These are phyloP conservation scores for Argyrosomus japonicus DNA, from an alignment of 2,113 vertebrate species.

Conservation along the genomic window DNA sequence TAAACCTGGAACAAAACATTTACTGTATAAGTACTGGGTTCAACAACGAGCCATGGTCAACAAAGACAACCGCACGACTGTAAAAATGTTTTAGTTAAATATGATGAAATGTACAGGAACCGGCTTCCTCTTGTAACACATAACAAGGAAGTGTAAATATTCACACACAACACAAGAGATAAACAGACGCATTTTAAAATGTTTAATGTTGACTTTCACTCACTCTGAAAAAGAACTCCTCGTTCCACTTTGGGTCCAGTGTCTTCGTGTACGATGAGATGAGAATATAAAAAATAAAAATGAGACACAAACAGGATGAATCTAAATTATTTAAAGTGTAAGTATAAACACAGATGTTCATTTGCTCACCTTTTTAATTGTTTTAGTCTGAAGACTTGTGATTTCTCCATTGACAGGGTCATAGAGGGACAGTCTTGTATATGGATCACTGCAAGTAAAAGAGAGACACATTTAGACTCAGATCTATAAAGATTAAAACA, in stretches of 20 bases:
- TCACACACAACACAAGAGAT: background rate
- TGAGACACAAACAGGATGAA: background rate
- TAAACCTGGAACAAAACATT: constrained; percentile 86
- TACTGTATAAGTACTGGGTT: background rate
- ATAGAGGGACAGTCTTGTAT: constrained; percentile 93
- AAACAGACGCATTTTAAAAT: background rate
- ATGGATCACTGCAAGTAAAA: constrained; percentile 90
- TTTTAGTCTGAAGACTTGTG: constrained; percentile 94
- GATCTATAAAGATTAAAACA: background rate
- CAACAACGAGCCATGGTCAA: background rate
- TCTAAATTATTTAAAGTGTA: background rate
- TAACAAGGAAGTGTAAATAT: background rate
- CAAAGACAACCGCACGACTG: background rate
- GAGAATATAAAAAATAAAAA: constrained; percentile 4
- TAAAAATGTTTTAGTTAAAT: background rate
- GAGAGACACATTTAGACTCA: constrained; percentile 19
- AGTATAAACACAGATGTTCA: background rate
- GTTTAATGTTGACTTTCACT: constrained; percentile 74
- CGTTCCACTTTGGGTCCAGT: constrained; percentile 97
- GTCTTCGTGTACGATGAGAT: constrained; percentile 80
- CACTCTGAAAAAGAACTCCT: constrained; percentile 95
- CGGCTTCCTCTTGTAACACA: background rate
- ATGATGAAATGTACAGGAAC: background rate
- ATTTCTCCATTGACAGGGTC: constrained; percentile 90
- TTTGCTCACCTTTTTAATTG: constrained; percentile 91